A percentile compares a stretch with the other conserved stretches of the same genome.
These are phyloP conservation scores for Aphodius granarius DNA, from an alignment of 2,888 invertebrate genomes.

Conservation along the genomic window DNA sequence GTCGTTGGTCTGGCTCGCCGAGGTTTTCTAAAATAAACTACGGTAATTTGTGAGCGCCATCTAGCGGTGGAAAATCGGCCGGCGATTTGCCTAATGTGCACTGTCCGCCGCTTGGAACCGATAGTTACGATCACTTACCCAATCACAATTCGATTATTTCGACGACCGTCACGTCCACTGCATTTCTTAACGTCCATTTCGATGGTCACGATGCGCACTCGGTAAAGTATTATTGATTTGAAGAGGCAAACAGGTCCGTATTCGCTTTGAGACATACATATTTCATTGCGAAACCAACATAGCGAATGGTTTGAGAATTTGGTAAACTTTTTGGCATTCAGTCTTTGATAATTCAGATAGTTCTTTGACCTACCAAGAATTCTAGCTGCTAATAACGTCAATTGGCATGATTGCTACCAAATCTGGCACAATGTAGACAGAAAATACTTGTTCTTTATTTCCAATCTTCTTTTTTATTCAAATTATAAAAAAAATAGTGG, in stretches of 20 bases:
- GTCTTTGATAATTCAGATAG: too few relatives aligned
- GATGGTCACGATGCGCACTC: not conserved
- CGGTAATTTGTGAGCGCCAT: constrained; percentile 36
- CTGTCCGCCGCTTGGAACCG: constrained; percentile 43
- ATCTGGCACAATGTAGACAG: too few relatives aligned
- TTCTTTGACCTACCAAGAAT: too few relatives aligned
- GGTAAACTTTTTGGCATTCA: too few relatives aligned
- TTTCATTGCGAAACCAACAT: too few relatives aligned
- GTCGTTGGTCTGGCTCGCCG: not conserved
- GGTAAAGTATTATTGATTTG: not conserved
- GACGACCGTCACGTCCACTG: constrained; percentile 39
- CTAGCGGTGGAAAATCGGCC: constrained; percentile 39
- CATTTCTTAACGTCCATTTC: constrained; percentile 13
- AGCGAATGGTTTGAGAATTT: too few relatives aligned
- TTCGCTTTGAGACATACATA: too few relatives aligned
- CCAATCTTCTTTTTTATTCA: too few relatives aligned
- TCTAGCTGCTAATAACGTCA: too few relatives aligned
- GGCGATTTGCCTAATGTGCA: constrained; percentile 46
- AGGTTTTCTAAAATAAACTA: constrained; percentile 31
- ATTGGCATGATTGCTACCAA: too few relatives aligned
- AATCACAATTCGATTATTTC: constrained; percentile 42
- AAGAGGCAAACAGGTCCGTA: not conserved
- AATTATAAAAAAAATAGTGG: too few relatives aligned
- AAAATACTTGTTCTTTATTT: too few relatives aligned
- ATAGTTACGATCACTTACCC: constrained; percentile 41